A percentile compares a stretch with the other conserved stretches of the same genome.
Conservation (phyloP, 1,140 invertebrate genomes). For the Achatina immaculata region DNA sequence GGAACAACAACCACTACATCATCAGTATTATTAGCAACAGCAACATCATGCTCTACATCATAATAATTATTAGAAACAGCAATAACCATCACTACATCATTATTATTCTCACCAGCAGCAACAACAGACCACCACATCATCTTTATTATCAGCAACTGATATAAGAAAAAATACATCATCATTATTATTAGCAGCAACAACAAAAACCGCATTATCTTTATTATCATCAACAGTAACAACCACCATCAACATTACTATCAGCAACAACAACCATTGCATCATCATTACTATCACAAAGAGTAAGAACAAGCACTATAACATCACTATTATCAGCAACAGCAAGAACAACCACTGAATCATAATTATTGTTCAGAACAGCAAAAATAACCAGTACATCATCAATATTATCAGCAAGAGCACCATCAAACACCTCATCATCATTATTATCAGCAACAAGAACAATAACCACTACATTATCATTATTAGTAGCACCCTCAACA, state of each 20-base stretch:
- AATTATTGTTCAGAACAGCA: slow-evolving; percentile 8
- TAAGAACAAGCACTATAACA: slow-evolving; percentile 30
- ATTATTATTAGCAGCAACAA: too few relatives aligned
- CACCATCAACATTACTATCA: too few relatives aligned
- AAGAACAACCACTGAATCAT: slow-evolving; percentile 23
- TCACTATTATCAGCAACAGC: slow-evolving; percentile 10
- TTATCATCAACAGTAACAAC: too few relatives aligned
- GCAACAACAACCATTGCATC: neutral
- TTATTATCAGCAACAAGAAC: slow-evolving; percentile 43
- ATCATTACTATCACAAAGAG: slow-evolving; percentile 14
- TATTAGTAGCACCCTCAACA: slow-evolving; percentile 13
- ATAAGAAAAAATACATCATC: too few relatives aligned
- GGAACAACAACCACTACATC: slow-evolving; percentile 19
- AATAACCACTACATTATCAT: slow-evolving; percentile 30
- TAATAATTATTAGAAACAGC: slow-evolving; percentile 7
- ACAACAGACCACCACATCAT: neutral
- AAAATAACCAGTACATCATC: slow-evolving; percentile 5
- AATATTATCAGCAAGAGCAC: slow-evolving; percentile 21
- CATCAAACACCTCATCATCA: slow-evolving; percentile 19
- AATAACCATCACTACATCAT: neutral
- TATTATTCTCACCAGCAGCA: too few relatives aligned
- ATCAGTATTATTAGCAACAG: slow-evolving; percentile 7
- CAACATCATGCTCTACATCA: slow-evolving; percentile 23
- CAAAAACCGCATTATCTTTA: too few relatives aligned
- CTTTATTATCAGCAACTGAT: too few relatives aligned